Conservation (phyloP, 2,113 vertebrate species). For the Microtus richardsoni region DNA sequence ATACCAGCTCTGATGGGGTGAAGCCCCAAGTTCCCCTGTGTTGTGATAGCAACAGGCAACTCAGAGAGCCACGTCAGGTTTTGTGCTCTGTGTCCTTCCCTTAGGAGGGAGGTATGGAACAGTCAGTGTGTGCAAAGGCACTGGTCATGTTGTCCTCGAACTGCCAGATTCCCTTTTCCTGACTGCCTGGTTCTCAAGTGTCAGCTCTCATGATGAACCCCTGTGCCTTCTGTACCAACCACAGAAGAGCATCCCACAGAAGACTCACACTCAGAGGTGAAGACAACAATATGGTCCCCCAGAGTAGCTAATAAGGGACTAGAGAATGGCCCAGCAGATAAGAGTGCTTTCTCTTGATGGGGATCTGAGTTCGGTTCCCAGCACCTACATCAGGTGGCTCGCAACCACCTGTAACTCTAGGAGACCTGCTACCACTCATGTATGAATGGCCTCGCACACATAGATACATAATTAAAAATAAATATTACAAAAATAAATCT, state of each 20-base stretch:
- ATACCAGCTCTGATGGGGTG: no score
- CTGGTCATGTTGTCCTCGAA: not conserved
- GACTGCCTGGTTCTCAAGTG: not conserved
- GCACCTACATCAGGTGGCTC: not conserved
- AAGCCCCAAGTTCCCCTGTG: not conserved
- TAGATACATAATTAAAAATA: not conserved
- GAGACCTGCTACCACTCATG: no score
- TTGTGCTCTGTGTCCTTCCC: not conserved
- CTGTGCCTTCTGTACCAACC: not conserved
- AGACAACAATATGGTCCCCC: not conserved
- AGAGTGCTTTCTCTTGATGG: no score
- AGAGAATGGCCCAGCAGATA: no score
- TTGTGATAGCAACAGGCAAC: not conserved
- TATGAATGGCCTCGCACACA: not conserved
- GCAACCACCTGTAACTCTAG: not conserved
- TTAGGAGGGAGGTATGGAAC: fast-evolving
- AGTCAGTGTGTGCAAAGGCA: not conserved
- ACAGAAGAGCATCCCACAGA: not conserved
- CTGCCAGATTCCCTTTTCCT: not conserved
- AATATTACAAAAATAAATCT: not conserved
- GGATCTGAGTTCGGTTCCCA: not conserved
- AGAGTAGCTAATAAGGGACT: not conserved
- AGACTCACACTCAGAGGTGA: not conserved
- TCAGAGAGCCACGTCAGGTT: fast-evolving
- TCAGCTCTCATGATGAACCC: fast-evolving